phyloP scores from a whole-genome alignment of 2,797 vertebrate species.

The Chiroxiphia lanceolata region DNA sequence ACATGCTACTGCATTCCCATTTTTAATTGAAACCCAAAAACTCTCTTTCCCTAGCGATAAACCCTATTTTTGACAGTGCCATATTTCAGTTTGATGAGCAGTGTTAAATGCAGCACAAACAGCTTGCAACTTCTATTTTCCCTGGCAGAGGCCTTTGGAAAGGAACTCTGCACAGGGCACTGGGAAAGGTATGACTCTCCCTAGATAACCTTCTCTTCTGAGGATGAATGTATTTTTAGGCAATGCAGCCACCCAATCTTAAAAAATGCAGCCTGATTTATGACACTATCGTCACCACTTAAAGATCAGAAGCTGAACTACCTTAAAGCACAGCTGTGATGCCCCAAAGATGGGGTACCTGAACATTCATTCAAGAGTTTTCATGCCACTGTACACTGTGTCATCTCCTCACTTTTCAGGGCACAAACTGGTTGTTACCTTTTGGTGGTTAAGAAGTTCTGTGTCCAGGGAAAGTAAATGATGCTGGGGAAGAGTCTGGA shows the following conservation, averaged over 20 bases:
- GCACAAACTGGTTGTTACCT: neutral
- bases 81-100: neutral
- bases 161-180: neutral
- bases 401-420: neutral
- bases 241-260: neutral
- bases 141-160: neutral
- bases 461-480: neutral
- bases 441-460: neutral
- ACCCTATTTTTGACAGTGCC: neutral
- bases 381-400: fast-evolving
- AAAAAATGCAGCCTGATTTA: neutral
- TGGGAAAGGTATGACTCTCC: conserved; percentile 16
- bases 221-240: conserved; percentile 45
- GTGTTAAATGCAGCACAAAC: neutral
- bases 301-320: neutral
- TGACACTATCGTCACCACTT: neutral
- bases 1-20: neutral
- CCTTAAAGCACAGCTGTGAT: neutral
- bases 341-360: neutral
- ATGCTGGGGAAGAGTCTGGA: neutral
- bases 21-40: neutral
- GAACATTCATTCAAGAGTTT: neutral
- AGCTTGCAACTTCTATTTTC: neutral
- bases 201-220: neutral
- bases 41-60: neutral